Conservation (phyloP, 2,888 invertebrate species). For the Folsomia manolachei region DNA sequence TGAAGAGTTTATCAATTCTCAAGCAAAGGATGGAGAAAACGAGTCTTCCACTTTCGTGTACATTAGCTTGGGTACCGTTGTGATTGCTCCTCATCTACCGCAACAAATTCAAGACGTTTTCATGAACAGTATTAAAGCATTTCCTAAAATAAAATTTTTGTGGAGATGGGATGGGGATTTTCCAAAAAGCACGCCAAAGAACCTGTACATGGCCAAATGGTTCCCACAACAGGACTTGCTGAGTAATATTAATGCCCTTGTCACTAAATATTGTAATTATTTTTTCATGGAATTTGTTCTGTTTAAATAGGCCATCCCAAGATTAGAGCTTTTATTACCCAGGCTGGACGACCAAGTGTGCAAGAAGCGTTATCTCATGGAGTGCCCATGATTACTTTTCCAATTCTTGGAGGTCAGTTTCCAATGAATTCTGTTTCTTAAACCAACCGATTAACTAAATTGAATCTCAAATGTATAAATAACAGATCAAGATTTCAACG, state of each 20-base stretch:
- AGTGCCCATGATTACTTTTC: slow-evolving; percentile 39
- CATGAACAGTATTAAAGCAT: slow-evolving; percentile 29
- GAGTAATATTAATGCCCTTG: slow-evolving; percentile 22
- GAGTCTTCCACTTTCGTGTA: no score
- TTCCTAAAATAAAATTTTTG: slow-evolving; percentile 38
- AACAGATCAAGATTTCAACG: slow-evolving; percentile 37
- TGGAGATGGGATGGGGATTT: slow-evolving; percentile 49
- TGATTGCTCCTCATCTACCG: slow-evolving; percentile 22
- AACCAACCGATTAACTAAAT: not conserved
- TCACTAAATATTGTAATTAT: no score
- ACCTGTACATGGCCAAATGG: slow-evolving; percentile 47
- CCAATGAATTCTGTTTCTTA: no score
- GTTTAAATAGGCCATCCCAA: slow-evolving; percentile 23
- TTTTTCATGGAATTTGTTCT: no score
- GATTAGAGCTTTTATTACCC: slow-evolving; percentile 40
- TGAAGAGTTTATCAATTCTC: slow-evolving; percentile 24
- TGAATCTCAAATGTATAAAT: not conserved
- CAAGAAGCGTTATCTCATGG: slow-evolving; percentile 44
- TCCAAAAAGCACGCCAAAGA: slow-evolving; percentile 38
- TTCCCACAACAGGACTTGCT: slow-evolving; percentile 50
- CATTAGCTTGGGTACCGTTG: slow-evolving; percentile 41
- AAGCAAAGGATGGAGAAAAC: slow-evolving; percentile 25
- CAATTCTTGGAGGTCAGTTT: slow-evolving; percentile 29
- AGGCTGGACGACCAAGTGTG: slow-evolving; percentile 32
- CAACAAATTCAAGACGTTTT: slow-evolving; percentile 28